These are phyloP conservation scores for Capromys pilorides DNA, from an alignment of 2,797 vertebrate genomes.

Conservation along the genomic window DNA sequence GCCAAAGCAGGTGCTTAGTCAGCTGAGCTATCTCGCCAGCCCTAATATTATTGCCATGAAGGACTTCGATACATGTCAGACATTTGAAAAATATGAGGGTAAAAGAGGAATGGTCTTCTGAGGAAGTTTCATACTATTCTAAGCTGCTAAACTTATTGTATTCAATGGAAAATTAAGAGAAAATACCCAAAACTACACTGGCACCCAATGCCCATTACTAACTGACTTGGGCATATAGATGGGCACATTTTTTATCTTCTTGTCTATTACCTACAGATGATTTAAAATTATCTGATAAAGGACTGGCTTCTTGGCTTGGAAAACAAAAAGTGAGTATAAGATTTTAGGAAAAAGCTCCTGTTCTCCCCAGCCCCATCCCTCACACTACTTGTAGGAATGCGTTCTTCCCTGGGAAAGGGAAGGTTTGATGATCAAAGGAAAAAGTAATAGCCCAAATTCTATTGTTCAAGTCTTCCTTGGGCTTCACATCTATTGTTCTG, in stretches of 20 bases:
- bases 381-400: not conserved
- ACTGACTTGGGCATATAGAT: not conserved
- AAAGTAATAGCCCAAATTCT: not conserved
- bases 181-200: not conserved
- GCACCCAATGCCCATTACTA: not conserved
- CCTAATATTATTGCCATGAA: not conserved
- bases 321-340: constrained; percentile 22
- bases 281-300: not conserved
- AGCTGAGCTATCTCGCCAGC: too few relatives aligned
- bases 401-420: not conserved
- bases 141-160: not conserved
- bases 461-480: constrained; percentile 1
- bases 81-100: not conserved
- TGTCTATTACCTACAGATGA: constrained; percentile 8
- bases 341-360: not conserved
- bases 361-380: not conserved
- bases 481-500: not conserved
- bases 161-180: not conserved
- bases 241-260: constrained; percentile 24
- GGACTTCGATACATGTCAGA: not conserved
- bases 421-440: not conserved
- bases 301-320: constrained; percentile 28
- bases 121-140: not conserved
- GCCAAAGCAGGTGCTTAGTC: too few relatives aligned
- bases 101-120: not conserved